Base-by-base conservation (phyloP, 2,113 vertebrate species). In the Perca schrenkii region DNA sequence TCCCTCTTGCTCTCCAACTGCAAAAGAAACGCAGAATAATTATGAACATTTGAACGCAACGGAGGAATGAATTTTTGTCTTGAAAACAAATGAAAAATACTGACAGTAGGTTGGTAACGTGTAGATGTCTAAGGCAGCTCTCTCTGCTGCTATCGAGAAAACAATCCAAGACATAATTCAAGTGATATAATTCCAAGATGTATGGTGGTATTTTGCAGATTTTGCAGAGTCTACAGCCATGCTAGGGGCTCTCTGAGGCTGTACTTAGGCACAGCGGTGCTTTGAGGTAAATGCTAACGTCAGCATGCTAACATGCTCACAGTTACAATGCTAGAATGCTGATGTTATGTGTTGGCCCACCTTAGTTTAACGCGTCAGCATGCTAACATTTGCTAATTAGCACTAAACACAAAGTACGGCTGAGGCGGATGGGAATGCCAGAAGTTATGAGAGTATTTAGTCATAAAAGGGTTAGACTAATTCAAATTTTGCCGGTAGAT, bases 1-100 rank as follows among this genome's bases (percentile, higher is more conserved):
- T 98, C 97, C 71, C 97, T 95, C 89, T 97, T 98, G 87, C 97
- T 98, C 86, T 98, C 97, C 93, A 98, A 90, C 97, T 98, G 92
- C 43, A 87, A 16, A 80, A 80, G 36, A 77, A 77, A 54, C 12
- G 12, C 3, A 77, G 16, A 12, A 46, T 5, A 2, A 36, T 3
- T 22, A 54, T 1, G 10, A 74, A 67, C 47, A 49, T 49, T 7
- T 86, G 28, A 77, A 68, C 6, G 8, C 47, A 66, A 17, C 2
- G 62, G 14, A 14, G 5, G 14, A 63, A 73, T 14, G n/a, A 0
- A 72, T 25, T n/a, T n/a, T 60, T 53, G 34, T 78, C 5, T 74
- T 71, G 52, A 79, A 34, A 68, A 15, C 21, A 52, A 49, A 36
- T 54, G 7, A 54, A 64, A 73, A 61, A 58, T 70, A 47, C 53